phyloP scores from a whole-genome alignment of 2,888 invertebrate species.

The Alentia gelatinosa region DNA sequence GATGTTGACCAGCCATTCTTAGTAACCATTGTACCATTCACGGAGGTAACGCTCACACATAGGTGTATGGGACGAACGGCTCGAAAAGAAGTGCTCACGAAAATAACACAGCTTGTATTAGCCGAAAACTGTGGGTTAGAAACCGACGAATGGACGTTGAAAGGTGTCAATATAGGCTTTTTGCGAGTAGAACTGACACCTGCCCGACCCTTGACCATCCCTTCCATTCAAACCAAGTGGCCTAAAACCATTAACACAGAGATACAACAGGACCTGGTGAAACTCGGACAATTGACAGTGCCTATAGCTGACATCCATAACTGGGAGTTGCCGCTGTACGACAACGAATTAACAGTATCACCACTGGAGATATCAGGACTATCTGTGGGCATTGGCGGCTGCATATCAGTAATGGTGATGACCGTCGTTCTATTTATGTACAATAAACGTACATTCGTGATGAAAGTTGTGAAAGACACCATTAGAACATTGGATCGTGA shows the following conservation, averaged over 20 bases:
- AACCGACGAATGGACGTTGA: background rate
- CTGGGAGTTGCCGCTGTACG: too few species aligned
- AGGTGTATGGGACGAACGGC: background rate
- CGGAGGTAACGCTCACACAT: background rate
- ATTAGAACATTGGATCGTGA: too few species aligned
- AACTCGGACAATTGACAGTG: background rate
- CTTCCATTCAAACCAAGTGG: background rate
- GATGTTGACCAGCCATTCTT: background rate
- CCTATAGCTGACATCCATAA: background rate
- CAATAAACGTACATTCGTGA: too few species aligned
- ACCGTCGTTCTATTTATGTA: too few species aligned
- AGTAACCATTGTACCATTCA: background rate
- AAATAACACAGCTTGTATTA: background rate
- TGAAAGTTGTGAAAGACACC: too few species aligned
- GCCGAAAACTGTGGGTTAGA: background rate
- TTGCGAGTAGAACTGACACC: background rate
- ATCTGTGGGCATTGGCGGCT: too few species aligned
- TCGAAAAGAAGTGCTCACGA: background rate
- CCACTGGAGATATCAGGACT: too few species aligned
- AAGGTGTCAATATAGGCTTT: background rate
- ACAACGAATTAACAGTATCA: too few species aligned
- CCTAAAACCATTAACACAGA: background rate
- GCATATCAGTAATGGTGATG: too few species aligned
- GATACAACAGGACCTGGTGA: background rate
- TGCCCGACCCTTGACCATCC: background rate